A percentile compares a stretch with the other conserved stretches of the same genome.
phyloP scores from a whole-genome alignment of 1,140 invertebrate species.

The Uloborus diversus region DNA sequence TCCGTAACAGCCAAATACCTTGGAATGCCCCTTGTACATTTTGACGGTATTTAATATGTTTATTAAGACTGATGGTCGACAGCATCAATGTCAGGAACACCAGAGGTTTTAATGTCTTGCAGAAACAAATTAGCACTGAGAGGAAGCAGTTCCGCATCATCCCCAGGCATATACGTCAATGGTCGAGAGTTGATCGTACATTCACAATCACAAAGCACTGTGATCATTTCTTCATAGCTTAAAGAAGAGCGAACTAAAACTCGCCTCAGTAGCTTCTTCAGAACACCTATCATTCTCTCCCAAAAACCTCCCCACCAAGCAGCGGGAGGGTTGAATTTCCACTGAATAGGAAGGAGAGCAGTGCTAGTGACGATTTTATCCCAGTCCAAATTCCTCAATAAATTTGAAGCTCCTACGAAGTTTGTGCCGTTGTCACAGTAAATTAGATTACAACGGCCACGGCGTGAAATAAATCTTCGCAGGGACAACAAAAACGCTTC shows the following conservation, averaged over 20 bases:
- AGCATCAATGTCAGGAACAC: neutral
- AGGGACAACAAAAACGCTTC: conserved; percentile 64
- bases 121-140: conserved; percentile 4
- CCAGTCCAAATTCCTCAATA: conserved; percentile 38
- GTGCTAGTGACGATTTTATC: neutral
- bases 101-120: neutral
- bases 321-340: conserved; percentile 38
- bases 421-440: conserved; percentile 42
- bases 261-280: conserved; percentile 3
- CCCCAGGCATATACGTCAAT: conserved; percentile 30
- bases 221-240: conserved; percentile 17
- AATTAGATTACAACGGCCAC: conserved; percentile 52
- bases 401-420: conserved; percentile 48
- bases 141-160: neutral
- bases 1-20: no score
- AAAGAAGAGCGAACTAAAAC: conserved; percentile 5
- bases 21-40: neutral
- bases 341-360: conserved; percentile 11
- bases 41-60: neutral
- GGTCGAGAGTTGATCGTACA: conserved; percentile 60
- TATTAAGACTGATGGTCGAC: neutral
- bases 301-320: conserved; percentile 23
- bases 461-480: conserved; percentile 63
- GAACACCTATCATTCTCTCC: conserved; percentile 21
- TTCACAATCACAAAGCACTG: neutral